Evolutionary conservation across 2,888 invertebrate species (phyloP), one percentile per base, ranked within the genome.

Genomic region (Psococerastis gibbosa): DNA sequence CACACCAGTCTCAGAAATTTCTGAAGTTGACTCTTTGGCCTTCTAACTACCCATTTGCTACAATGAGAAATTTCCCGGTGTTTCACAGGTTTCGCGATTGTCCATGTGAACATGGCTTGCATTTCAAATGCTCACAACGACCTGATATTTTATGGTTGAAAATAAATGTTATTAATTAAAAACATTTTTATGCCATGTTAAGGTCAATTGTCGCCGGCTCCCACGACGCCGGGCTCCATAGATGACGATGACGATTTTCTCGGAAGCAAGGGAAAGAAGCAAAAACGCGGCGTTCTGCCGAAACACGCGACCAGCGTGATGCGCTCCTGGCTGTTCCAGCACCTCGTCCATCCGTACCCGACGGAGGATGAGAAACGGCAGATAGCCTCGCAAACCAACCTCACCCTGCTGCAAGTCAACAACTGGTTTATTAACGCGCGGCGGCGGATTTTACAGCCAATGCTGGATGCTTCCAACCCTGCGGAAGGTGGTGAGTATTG

Each of bases 271-370:
- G 65, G 72, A 50, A 63, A 62, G 51, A 64, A 64, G 51, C 79
- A 77, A 55, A 85, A 85, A 65, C 70, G 94, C 11, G 92, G 94
- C 11, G 89, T 94, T 51, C 69, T 95, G 56, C 94, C 94, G 23
- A 81, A 94, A 56, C 87, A 88, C 59, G 94, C 94, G 50, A 95
- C 94, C 43, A 89, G 89, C 62, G 88, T 88, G 50, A 88, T 94
- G 88, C 67, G 92, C 50, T 84, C 89, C 43, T 94, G 94, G 94
- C 72, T 94, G 49, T 94, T 94, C 66, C 89, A 92, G 60, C 92
- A 94, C 63, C 72, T 94, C 56, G 89, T 91, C 64, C 91, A 91
- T 64, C 91, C 91, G 1, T 92, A 92, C 60, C 92, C 92, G 0
- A 89, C 89, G 42, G 91, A 91, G 61, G 91, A 91, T 56, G 89